phyloP scores from a whole-genome alignment of 2,797 vertebrate genomes.

The Paguma larvata region DNA sequence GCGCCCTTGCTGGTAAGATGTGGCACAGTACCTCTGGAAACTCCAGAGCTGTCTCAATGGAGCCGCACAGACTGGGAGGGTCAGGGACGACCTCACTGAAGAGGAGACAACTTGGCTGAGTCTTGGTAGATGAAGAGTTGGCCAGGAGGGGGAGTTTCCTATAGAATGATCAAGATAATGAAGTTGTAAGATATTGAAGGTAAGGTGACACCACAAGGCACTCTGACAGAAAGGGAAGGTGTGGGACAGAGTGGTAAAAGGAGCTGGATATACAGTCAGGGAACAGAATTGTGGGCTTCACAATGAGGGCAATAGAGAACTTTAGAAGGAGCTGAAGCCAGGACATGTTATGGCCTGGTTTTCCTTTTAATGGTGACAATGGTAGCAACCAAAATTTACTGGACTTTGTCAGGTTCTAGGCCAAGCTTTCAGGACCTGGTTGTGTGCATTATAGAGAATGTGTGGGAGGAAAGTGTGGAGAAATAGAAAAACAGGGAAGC shows the following conservation, averaged over 20 bases:
- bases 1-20: not conserved
- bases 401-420: too few relatives aligned
- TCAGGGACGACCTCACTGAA: not conserved
- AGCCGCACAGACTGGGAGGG: not conserved
- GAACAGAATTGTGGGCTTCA: not conserved
- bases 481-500: not conserved
- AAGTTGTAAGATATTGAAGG: not conserved
- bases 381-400: rapidly evolving
- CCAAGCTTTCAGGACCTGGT: rapidly evolving
- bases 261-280: not conserved
- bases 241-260: not conserved
- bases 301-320: not conserved
- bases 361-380: not conserved
- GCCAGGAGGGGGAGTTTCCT: not conserved
- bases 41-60: not conserved
- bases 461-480: not conserved
- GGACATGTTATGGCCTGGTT: not conserved
- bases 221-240: not conserved
- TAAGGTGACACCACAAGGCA: not conserved
- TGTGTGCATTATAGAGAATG: rapidly evolving
- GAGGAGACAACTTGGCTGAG: not conserved
- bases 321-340: not conserved
- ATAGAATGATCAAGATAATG: not conserved
- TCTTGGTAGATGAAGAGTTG: not conserved
- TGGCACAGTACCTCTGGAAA: not conserved